Base-by-base conservation (phyloP, 2,113 vertebrate species). In the Grammomys surdaster region DNA sequence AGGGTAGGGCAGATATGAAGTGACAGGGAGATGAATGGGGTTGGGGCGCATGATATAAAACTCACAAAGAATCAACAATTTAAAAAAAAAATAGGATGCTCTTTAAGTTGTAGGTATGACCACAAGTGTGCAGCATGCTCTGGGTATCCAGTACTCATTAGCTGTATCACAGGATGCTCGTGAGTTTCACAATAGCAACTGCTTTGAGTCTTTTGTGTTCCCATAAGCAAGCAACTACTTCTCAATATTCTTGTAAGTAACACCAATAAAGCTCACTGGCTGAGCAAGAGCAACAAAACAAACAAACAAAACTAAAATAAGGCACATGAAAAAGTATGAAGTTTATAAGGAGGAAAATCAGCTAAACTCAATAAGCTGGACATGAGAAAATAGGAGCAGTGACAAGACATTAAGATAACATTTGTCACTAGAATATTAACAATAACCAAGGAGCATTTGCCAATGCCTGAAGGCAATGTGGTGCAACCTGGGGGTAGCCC, bases 261-360 rank as follows among this genome's bases (percentile, higher is more conserved):
- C 14, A 14, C 33, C 67, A 36, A 36, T 36, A 36, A 36, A 70
- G 67, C 33, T 70, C 67, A 16, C 13, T 70, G 67, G 67, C 26
- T 70, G 67, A 70, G 33, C 67, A 36, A 69, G 31, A 36, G 14
- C 33, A 70, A 36, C 33, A 33, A 70, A 36, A 70, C 67, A 70
- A 36, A n/a, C 10, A 56, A 36, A 46, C 19, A 84, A 43, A 87
- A 48, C 46, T 5, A 84, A 95, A 4, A 31, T 63, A 56, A 36
- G 11, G 14, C 19, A 40, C 22, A 31, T 60, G 69, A 92, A 88
- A n/a, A 93, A 80, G 65, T 56, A 80, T 60, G 48, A 48, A 28
- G 63, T 70, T 76, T 82, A 56, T 70, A 78, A 91, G 54, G 40
- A 91, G 67, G 92, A 93, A 95, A 76, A 63, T 77, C 33, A 77